Evolutionary conservation across 2,113 vertebrate species (phyloP).

Genomic region (Tenrec ecaudatus): DNA sequence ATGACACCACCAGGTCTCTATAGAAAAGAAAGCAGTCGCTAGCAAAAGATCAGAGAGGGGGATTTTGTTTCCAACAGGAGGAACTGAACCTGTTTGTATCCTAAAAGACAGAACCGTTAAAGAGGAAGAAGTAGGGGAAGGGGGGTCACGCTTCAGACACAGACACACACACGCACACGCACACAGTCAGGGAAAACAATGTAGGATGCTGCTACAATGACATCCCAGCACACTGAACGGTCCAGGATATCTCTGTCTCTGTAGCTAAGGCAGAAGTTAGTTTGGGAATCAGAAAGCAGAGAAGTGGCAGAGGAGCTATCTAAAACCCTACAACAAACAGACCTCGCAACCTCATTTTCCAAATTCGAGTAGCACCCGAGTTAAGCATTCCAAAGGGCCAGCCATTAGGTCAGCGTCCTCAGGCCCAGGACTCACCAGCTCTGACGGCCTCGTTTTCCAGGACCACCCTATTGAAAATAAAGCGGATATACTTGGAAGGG

Average conservation of each 20-base stretch:
- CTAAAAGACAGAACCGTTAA: conserved; percentile 5
- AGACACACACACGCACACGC: not conserved
- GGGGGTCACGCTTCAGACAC: not conserved
- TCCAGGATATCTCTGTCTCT: not conserved
- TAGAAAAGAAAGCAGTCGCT: not conserved
- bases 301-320: not conserved
- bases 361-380: not conserved
- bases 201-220: not conserved
- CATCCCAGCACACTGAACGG: not conserved
- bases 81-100: not conserved
- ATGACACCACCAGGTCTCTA: no score
- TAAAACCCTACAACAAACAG: not conserved
- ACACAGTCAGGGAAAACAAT: not conserved
- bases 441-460: conserved; percentile 98
- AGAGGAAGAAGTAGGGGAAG: not conserved
- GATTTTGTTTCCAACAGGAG: not conserved
- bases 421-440: conserved; percentile 90
- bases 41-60: conserved; percentile 7
- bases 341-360: not conserved
- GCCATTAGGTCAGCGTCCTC: not conserved
- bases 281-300: not conserved
- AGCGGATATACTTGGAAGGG: conserved; percentile 99
- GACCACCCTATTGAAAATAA: conserved; percentile 99
- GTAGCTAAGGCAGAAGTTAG: conserved; percentile 14
- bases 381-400: not conserved